Conservation (phyloP, 2,797 vertebrate species). For the Danio kyathit region DNA sequence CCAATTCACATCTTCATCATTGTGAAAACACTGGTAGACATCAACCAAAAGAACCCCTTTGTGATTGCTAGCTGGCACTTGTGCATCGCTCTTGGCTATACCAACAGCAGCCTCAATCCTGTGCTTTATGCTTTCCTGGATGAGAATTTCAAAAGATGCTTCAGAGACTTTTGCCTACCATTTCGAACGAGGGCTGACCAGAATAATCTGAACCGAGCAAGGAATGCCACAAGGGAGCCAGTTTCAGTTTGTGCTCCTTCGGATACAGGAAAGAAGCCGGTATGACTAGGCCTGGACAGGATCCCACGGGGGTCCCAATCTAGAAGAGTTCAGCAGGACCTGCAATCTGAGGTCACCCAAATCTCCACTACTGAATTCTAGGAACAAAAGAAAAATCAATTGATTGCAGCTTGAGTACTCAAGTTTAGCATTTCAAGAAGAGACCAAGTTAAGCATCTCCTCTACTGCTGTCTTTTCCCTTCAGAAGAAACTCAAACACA, state of each 20-base stretch:
- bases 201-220: conserved; percentile 77
- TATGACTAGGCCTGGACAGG: conserved; percentile 85
- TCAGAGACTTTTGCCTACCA: conserved; percentile 90
- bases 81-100: conserved; percentile 94
- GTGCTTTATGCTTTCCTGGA: conserved; percentile 94
- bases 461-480: not conserved
- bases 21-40: conserved; percentile 91
- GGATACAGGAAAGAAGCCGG: conserved; percentile 77
- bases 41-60: conserved; percentile 87
- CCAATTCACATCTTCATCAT: conserved; percentile 98
- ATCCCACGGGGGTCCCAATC: conserved; percentile 72
- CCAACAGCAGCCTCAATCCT: conserved; percentile 96
- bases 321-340: conserved; percentile 73
- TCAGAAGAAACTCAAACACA: not conserved
- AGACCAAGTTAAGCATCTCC: not conserved
- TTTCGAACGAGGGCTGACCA: conserved; percentile 78
- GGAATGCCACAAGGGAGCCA: conserved; percentile 79
- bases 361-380: conserved; percentile 86
- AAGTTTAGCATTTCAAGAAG: not conserved
- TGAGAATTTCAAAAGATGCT: conserved; percentile 94
- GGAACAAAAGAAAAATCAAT: conserved; percentile 26
- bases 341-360: conserved; percentile 83
- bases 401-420: not conserved
- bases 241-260: conserved; percentile 85
- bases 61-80: conserved; percentile 92